These are phyloP conservation scores for Epinephelus malabaricus DNA, from an alignment of 2,797 vertebrate species.

Conservation along the genomic window DNA sequence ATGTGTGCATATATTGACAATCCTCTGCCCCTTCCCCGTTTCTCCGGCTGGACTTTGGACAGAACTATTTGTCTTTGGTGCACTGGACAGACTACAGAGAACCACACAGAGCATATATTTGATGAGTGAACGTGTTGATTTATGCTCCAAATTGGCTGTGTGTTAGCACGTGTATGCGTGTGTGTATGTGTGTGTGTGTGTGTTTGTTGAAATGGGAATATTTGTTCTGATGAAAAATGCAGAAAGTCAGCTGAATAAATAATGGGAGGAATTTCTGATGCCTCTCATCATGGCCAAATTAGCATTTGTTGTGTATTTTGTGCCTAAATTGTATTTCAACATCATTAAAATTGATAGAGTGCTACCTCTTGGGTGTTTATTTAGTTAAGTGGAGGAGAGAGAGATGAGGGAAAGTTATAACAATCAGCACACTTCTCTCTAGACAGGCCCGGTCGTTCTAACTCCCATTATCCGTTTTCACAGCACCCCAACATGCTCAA, in stretches of 20 bases:
- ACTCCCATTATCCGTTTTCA: constrained; percentile 87
- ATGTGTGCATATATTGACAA: constrained; percentile 82
- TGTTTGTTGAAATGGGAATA: constrained; percentile 87
- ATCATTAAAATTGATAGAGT: constrained; percentile 89
- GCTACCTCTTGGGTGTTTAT: constrained; percentile 87
- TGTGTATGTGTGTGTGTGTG: constrained; percentile 44
- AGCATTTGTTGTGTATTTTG: constrained; percentile 88
- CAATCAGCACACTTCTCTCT: constrained; percentile 85
- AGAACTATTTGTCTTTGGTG: constrained; percentile 83
- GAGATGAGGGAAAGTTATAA: constrained; percentile 87
- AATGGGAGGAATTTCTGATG: constrained; percentile 87
- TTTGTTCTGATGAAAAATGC: constrained; percentile 91
- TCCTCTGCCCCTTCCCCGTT: constrained; percentile 60
- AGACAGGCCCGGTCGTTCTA: constrained; percentile 80
- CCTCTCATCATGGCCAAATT: constrained; percentile 86
- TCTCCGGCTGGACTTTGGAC: constrained; percentile 79
- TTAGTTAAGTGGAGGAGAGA: constrained; percentile 85
- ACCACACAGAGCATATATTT: constrained; percentile 84
- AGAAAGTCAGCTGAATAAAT: constrained; percentile 88
- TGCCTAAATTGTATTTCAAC: constrained; percentile 88
- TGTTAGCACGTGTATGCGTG: constrained; percentile 44
- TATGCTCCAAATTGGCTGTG: constrained; percentile 80
- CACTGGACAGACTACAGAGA: constrained; percentile 81
- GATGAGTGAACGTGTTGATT: constrained; percentile 85
- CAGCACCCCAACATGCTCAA: constrained; percentile 88